Conservation (phyloP, 2,888 invertebrate species). For the Aphidoletes aphidimyza region DNA sequence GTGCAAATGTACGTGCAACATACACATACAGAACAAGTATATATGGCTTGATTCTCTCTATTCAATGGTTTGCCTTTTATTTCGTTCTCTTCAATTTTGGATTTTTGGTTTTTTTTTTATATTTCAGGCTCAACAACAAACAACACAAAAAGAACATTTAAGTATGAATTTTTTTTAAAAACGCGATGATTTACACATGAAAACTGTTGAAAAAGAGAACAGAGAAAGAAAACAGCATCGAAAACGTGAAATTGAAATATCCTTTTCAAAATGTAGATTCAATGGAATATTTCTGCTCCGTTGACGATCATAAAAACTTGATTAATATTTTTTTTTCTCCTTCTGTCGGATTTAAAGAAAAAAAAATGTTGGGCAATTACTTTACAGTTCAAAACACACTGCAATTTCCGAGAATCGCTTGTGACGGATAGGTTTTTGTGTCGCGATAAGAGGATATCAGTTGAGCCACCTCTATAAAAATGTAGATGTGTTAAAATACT, state of each 20-base stretch:
- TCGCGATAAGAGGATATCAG: neutral
- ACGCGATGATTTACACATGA: slow-evolving; percentile 35
- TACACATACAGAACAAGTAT: slow-evolving; percentile 13
- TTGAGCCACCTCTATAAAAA: no score
- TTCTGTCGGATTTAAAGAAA: no score
- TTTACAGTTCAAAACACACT: neutral
- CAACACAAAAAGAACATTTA: slow-evolving; percentile 16
- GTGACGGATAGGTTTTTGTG: no score
- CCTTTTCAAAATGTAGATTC: slow-evolving; percentile 12
- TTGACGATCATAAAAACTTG: slow-evolving; percentile 38
- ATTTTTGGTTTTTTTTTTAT: no score
- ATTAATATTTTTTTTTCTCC: neutral
- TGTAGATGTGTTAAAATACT: no score
- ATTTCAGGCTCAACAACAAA: neutral
- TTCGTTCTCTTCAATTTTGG: no score
- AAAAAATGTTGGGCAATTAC: neutral
- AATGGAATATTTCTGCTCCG: slow-evolving; percentile 34
- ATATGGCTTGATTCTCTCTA: slow-evolving; percentile 14
- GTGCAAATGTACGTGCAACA: neutral
- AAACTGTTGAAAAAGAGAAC: neutral
- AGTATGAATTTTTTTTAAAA: slow-evolving; percentile 8
- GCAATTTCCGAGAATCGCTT: neutral
- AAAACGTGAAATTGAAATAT: neutral
- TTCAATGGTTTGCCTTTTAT: slow-evolving; percentile 11
- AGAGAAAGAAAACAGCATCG: neutral